Conservation (phyloP, 1,140 invertebrate species). For the Drepana arcuata region DNA sequence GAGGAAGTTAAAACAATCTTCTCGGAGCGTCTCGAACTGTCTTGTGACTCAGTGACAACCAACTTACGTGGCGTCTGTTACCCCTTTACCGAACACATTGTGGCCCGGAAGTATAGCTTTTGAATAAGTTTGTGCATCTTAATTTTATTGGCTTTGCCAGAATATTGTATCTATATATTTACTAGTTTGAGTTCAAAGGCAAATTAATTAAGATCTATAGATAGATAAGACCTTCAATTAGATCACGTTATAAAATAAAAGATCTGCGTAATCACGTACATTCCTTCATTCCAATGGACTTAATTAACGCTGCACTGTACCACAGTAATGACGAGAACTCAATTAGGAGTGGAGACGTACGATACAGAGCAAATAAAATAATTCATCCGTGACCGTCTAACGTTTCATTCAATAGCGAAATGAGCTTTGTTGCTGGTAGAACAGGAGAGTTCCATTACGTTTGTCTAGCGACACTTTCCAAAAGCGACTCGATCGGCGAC, state of each 20-base stretch:
- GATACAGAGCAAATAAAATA: constrained; percentile 3
- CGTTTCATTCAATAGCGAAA: constrained; percentile 10
- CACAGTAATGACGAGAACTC: background rate
- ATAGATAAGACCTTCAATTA: too few relatives aligned
- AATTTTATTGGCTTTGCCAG: too few relatives aligned
- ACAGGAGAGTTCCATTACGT: constrained; percentile 64
- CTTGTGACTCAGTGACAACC: constrained; percentile 4
- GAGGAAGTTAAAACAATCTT: constrained; percentile 13
- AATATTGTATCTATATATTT: too few relatives aligned
- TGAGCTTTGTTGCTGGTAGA: constrained; percentile 19
- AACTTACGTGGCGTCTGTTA: background rate
- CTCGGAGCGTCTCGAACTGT: too few relatives aligned
- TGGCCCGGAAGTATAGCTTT: too few relatives aligned
- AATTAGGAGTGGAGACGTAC: too few relatives aligned
- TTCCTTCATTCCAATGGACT: too few relatives aligned
- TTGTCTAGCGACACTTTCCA: constrained; percentile 61
- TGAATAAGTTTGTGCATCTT: too few relatives aligned
- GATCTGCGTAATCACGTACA: too few relatives aligned
- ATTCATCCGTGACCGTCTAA: constrained; percentile 4
- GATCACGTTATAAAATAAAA: too few relatives aligned
- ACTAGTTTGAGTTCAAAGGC: too few relatives aligned
- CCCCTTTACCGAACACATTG: constrained; percentile 1
- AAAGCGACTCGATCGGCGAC: constrained; percentile 56
- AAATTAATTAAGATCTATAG: too few relatives aligned
- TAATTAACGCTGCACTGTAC: background rate